A percentile compares a stretch with the other conserved stretches of the same genome.
Evolutionary conservation across 2,113 vertebrate species (phyloP).

Genomic region (Microcebus ravelobensis): DNA sequence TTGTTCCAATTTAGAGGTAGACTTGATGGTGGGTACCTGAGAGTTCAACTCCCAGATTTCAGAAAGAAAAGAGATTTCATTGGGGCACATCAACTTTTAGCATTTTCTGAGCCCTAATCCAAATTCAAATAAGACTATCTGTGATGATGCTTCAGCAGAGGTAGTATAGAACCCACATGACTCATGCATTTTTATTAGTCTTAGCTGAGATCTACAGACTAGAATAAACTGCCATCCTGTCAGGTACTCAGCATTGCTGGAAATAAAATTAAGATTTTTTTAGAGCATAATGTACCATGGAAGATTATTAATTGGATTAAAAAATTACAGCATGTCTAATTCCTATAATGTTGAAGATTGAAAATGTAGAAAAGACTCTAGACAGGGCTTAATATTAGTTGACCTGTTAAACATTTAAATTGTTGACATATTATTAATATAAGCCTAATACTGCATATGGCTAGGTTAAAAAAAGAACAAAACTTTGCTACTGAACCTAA

Average conservation of each 20-base stretch:
- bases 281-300: neutral
- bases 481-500: neutral
- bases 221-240: neutral
- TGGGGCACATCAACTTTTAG: neutral
- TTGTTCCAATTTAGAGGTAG: neutral
- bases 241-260: neutral
- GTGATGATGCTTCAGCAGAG: neutral
- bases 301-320: conserved; percentile 20
- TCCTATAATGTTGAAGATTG: neutral
- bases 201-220: neutral
- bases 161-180: neutral
- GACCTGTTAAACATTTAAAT: neutral
- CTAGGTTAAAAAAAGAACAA: neutral
- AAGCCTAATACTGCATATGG: neutral
- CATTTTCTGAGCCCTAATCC: neutral
- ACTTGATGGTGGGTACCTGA: neutral
- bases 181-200: neutral
- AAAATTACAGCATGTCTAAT: neutral
- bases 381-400: neutral
- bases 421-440: neutral
- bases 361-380: conserved; percentile 30
- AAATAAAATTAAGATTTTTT: conserved; percentile 21
- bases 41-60: neutral
- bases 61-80: neutral
- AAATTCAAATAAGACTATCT: neutral